phyloP scores from a whole-genome alignment of 1,140 invertebrate species.

The Caenorhabditis briggsae region DNA sequence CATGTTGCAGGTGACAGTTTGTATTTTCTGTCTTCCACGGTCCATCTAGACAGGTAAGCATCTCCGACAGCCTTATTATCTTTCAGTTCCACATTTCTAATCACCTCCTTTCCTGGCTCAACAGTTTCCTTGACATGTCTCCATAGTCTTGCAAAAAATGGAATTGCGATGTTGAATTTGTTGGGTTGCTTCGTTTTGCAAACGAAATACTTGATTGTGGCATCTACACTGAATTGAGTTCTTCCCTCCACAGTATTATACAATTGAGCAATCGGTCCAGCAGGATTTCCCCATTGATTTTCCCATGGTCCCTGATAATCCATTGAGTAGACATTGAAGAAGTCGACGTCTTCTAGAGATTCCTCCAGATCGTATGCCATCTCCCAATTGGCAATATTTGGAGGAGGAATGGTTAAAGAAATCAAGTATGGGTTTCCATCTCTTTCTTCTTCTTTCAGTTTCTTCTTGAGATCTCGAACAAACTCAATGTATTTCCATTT shows the following conservation, averaged over 20 bases:
- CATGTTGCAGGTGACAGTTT: not conserved
- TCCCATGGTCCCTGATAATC: slow-evolving; percentile 42
- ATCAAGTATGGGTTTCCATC: not conserved
- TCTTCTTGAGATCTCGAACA: not conserved
- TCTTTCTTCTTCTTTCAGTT: not conserved
- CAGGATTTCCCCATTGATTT: slow-evolving; percentile 17
- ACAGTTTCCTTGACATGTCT: not conserved
- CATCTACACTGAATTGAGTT: not conserved
- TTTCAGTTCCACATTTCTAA: not conserved
- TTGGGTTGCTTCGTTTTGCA: not conserved
- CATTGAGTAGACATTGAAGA: slow-evolving; percentile 25
- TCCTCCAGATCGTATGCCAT: slow-evolving; percentile 1
- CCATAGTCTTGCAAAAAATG: slow-evolving; percentile 1
- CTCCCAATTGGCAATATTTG: not conserved
- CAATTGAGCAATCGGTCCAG: slow-evolving; percentile 14
- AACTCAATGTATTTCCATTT: not conserved
- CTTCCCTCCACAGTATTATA: not conserved
- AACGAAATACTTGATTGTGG: not conserved
- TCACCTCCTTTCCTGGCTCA: not conserved
- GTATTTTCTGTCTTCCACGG: not conserved
- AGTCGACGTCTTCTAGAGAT: not conserved
- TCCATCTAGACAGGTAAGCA: not conserved
- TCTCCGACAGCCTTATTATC: not conserved
- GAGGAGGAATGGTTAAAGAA: not conserved
- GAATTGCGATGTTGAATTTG: slow-evolving; percentile 3